Evolutionary conservation across 2,113 vertebrate species (phyloP).

Genomic region (Colinus virginianus): DNA sequence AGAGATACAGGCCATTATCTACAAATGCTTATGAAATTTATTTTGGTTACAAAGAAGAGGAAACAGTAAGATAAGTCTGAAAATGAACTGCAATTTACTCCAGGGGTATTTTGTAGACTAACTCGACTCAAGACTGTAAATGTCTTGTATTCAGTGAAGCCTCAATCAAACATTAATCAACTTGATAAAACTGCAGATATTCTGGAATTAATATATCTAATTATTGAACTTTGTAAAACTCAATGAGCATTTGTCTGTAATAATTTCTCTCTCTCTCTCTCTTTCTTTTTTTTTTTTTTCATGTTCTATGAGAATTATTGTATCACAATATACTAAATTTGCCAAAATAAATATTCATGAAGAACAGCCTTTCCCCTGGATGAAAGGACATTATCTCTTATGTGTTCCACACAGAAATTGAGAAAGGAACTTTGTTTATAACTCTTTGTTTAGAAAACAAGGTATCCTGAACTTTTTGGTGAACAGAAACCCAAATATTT

Average conservation of each 20-base stretch:
- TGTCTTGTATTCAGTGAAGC: not conserved
- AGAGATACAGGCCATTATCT: slow-evolving; percentile 48
- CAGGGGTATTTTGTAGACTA: not conserved
- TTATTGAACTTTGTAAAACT: not conserved
- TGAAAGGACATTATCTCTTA: not conserved
- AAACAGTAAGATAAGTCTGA: slow-evolving; percentile 27
- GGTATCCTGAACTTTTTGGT: not conserved
- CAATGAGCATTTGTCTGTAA: not conserved
- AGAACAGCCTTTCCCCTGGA: not conserved
- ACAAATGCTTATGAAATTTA: slow-evolving; percentile 38
- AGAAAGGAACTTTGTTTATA: not conserved
- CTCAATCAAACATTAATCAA: not conserved
- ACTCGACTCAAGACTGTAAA: not conserved
- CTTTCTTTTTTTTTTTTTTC: not conserved
- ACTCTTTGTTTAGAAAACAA: not conserved
- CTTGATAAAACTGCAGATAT: not conserved
- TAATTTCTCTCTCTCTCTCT: not conserved
- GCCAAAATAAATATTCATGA: not conserved
- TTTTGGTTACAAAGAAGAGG: slow-evolving; percentile 28
- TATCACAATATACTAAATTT: not conserved
- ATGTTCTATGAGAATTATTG: not conserved
- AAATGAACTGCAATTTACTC: slow-evolving; percentile 53
- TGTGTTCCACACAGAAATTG: not conserved
- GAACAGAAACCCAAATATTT: not conserved
- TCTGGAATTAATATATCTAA: not conserved